Percentiles rank a stretch among this genome's conserved stretches.
These are phyloP conservation scores for Anthopleura xanthogrammica DNA, from an alignment of 92 coral and sea anemone species.

Conservation along the genomic window DNA sequence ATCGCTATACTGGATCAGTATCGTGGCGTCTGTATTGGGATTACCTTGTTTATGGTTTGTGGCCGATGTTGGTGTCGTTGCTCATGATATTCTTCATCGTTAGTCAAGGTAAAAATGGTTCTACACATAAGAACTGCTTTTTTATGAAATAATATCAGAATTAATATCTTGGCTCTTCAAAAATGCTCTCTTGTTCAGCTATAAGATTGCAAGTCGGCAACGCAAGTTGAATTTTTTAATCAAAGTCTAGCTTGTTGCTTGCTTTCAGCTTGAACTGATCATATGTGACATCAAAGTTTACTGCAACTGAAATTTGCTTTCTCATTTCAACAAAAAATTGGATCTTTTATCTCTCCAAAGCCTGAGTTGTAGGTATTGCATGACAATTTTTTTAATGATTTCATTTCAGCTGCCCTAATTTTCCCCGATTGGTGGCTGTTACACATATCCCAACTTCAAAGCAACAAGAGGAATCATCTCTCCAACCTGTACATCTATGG, in stretches of 20 bases:
- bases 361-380: too few species aligned
- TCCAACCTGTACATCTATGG: slow-evolving; percentile 45
- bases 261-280: too few species aligned
- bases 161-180: too few species aligned
- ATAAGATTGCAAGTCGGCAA: too few species aligned
- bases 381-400: neutral
- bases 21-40: slow-evolving; percentile 41
- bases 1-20: slow-evolving; percentile 38
- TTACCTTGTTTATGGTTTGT: slow-evolving; percentile 41
- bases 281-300: too few species aligned
- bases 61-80: slow-evolving; percentile 16
- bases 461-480: slow-evolving; percentile 16
- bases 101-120: slow-evolving; percentile 40
- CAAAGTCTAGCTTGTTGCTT: too few species aligned
- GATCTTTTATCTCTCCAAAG: too few species aligned
- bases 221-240: too few species aligned
- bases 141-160: too few species aligned
- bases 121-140: neutral
- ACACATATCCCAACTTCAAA: slow-evolving; percentile 28
- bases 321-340: too few species aligned
- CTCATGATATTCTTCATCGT: slow-evolving; percentile 37
- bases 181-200: too few species aligned
- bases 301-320: too few species aligned
- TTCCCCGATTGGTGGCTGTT: slow-evolving; percentile 62
- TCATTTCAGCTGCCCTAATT: slow-evolving; percentile 34